Conservation (phyloP, 2,888 invertebrate genomes). For the Empis stercorea region DNA sequence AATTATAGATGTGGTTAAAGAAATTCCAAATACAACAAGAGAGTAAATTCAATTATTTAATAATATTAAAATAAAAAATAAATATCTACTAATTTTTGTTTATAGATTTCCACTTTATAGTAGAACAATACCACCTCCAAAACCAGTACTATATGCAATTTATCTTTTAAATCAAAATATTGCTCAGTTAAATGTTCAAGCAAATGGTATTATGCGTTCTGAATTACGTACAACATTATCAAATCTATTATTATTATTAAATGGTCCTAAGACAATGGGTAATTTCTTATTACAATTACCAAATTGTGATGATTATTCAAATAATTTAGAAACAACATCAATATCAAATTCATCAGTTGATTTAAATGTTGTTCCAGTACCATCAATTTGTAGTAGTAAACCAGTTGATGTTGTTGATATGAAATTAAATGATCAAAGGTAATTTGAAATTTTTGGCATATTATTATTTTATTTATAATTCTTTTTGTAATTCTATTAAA, state of each 20-base stretch:
- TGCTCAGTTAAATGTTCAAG: constrained; percentile 56
- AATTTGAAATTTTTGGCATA: neutral
- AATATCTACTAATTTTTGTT: constrained; percentile 11
- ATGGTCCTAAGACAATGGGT: constrained; percentile 6
- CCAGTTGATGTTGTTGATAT: constrained; percentile 6
- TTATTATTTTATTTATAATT: too few relatives aligned
- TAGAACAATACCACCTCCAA: constrained; percentile 28
- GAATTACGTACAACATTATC: constrained; percentile 29
- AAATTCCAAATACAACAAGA: constrained; percentile 51
- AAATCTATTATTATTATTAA: constrained; percentile 27
- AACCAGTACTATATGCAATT: constrained; percentile 66
- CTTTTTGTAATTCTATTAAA: neutral
- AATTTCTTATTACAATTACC: constrained; percentile 5
- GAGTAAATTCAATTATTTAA: constrained; percentile 36
- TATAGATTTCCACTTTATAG: constrained; percentile 70
- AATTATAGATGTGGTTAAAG: constrained; percentile 65
- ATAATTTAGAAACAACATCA: constrained; percentile 12
- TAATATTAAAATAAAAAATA: neutral
- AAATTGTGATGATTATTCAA: constrained; percentile 1
- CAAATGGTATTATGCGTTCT: constrained; percentile 20
- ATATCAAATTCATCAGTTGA: constrained; percentile 30
- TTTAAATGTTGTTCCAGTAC: constrained; percentile 25
- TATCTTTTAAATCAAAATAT: constrained; percentile 90
- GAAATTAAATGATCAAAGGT: constrained; percentile 9
- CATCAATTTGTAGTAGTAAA: constrained; percentile 9